phyloP scores from a whole-genome alignment of 2,888 invertebrate species.

The Pecten maximus region DNA sequence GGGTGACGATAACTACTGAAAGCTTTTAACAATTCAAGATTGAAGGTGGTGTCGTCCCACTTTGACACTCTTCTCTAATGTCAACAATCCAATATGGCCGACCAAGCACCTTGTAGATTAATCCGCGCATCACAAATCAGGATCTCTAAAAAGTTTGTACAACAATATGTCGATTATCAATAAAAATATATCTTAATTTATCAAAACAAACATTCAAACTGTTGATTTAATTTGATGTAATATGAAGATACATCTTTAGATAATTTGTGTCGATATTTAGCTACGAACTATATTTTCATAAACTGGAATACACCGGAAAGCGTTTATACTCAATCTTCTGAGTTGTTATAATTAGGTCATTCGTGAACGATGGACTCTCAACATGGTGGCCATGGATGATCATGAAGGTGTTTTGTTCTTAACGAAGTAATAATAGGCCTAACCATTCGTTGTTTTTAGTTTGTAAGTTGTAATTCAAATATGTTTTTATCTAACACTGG shows the following conservation, averaged over 20 bases:
- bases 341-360: background rate
- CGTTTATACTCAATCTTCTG: background rate
- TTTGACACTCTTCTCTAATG: conserved; percentile 35
- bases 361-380: conserved; percentile 23
- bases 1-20: background rate
- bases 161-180: background rate
- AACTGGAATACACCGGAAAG: background rate
- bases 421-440: background rate
- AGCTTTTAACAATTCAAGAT: background rate
- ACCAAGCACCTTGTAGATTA: conserved; percentile 28
- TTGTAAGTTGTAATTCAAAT: background rate
- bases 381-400: too few relatives aligned
- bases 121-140: background rate
- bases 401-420: background rate
- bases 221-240: too few relatives aligned
- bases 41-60: background rate
- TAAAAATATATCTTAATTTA: too few relatives aligned
- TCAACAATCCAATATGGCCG: conserved; percentile 35
- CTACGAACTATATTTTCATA: background rate
- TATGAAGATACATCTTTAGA: too few relatives aligned
- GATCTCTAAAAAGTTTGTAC: background rate
- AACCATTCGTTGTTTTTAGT: background rate
- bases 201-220: too few relatives aligned
- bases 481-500: background rate
- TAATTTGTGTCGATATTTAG: background rate